Conservation (phyloP, 2,797 vertebrate genomes). For the Corythornis leucogaster region DNA sequence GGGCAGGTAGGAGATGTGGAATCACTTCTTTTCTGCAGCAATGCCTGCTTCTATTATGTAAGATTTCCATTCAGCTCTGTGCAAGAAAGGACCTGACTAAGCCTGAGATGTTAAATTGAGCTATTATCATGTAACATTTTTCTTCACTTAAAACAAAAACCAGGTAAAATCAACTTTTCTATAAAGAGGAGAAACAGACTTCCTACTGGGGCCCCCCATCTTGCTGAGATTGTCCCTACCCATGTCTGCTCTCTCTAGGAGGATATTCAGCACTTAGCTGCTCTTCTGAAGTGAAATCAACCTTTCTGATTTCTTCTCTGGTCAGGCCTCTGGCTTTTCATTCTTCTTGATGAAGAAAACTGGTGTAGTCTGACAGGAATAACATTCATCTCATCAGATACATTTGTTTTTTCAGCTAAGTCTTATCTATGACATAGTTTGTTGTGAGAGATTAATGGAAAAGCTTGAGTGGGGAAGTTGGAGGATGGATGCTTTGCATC, state of each 20-base stretch:
- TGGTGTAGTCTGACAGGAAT: background rate
- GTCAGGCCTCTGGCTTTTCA: background rate
- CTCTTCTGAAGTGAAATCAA: constrained; percentile 5
- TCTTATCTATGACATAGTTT: background rate
- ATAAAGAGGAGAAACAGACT: background rate
- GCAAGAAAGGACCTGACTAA: background rate
- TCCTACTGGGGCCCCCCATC: background rate
- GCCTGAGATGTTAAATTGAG: background rate
- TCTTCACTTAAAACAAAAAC: background rate
- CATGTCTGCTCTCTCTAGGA: background rate
- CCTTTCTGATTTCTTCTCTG: background rate
- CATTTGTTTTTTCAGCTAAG: constrained; percentile 25
- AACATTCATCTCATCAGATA: constrained; percentile 21
- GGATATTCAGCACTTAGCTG: background rate
- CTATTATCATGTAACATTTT: background rate
- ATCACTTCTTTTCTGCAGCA: background rate
- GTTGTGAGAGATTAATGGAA: constrained; percentile 26
- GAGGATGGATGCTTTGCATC: background rate
- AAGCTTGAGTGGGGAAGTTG: background rate
- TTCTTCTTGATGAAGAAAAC: constrained; percentile 29
- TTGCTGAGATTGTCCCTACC: background rate
- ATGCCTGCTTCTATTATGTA: background rate
- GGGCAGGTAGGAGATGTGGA: background rate
- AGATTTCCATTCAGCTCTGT: background rate
- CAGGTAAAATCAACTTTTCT: background rate